phyloP scores from a whole-genome alignment of 2,888 invertebrate species.

The Clanis bilineata region DNA sequence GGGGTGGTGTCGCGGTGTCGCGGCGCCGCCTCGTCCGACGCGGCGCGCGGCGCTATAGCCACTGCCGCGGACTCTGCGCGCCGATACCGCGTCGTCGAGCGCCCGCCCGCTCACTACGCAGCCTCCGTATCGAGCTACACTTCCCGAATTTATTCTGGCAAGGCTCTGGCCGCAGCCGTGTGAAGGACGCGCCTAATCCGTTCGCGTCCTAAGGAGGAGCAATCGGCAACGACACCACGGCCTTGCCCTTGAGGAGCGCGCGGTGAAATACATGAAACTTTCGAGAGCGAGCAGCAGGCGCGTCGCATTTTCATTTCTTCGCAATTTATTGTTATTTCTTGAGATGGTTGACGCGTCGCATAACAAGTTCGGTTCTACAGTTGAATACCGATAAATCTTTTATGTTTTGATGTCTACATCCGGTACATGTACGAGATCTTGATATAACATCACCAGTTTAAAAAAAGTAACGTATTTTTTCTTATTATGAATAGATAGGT shows the following conservation, averaged over 20 bases:
- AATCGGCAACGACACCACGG: slow-evolving; percentile 22
- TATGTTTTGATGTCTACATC: too few relatives aligned
- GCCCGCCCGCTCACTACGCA: slow-evolving; percentile 69
- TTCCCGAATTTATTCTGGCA: slow-evolving; percentile 61
- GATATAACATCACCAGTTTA: too few relatives aligned
- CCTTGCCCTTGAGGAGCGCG: slow-evolving; percentile 24
- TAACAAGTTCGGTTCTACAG: not conserved
- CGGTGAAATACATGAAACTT: slow-evolving; percentile 20
- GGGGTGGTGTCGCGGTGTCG: slow-evolving; percentile 57
- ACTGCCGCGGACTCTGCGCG: slow-evolving; percentile 50
- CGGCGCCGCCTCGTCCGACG: slow-evolving; percentile 60
- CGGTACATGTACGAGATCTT: too few relatives aligned
- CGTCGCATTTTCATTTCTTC: not conserved
- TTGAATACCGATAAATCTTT: too few relatives aligned
- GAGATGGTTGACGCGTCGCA: too few relatives aligned
- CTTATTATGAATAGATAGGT: too few relatives aligned
- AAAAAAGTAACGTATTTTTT: too few relatives aligned
- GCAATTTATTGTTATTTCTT: not conserved
- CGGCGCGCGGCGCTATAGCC: slow-evolving; percentile 60
- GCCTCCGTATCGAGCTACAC: slow-evolving; percentile 78
- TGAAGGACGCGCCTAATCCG: slow-evolving; percentile 77
- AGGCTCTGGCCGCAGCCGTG: slow-evolving; percentile 51
- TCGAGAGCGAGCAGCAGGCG: slow-evolving; percentile 16
- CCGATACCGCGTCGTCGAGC: slow-evolving; percentile 44
- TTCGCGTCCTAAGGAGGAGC: slow-evolving; percentile 45